These are phyloP conservation scores for Chamaea fasciata DNA, from an alignment of 2,113 vertebrate species.

Conservation along the genomic window DNA sequence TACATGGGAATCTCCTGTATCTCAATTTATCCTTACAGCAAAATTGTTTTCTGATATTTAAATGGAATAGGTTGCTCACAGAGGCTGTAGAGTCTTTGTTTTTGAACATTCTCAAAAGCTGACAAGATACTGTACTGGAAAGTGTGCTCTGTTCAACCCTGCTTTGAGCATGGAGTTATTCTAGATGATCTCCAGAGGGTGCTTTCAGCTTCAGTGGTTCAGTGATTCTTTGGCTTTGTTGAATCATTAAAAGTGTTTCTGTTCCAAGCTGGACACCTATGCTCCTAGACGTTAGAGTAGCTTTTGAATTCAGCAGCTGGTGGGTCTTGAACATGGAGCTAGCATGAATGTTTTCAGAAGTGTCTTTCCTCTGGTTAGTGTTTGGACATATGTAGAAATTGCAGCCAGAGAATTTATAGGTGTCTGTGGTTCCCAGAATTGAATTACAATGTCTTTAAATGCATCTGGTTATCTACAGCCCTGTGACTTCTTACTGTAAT, in stretches of 20 bases:
- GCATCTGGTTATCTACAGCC: not conserved
- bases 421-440: not conserved
- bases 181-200: not conserved
- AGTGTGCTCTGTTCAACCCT: not conserved
- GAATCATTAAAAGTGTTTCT: not conserved
- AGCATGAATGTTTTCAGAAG: not conserved
- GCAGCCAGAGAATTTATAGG: not conserved
- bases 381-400: not conserved
- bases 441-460: not conserved
- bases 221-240: not conserved
- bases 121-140: not conserved
- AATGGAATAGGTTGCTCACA: not conserved
- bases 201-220: fast-evolving
- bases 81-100: not conserved
- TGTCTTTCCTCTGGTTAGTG: not conserved
- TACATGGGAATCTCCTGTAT: not conserved
- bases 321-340: not conserved
- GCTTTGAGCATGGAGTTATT: not conserved
- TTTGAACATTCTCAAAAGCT: not conserved
- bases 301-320: not conserved
- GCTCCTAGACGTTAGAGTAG: not conserved
- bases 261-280: not conserved
- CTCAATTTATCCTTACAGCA: not conserved
- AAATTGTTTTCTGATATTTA: not conserved
- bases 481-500: not conserved